Conservation (phyloP, 2,888 invertebrate species). For the Abrostola tripartita region DNA sequence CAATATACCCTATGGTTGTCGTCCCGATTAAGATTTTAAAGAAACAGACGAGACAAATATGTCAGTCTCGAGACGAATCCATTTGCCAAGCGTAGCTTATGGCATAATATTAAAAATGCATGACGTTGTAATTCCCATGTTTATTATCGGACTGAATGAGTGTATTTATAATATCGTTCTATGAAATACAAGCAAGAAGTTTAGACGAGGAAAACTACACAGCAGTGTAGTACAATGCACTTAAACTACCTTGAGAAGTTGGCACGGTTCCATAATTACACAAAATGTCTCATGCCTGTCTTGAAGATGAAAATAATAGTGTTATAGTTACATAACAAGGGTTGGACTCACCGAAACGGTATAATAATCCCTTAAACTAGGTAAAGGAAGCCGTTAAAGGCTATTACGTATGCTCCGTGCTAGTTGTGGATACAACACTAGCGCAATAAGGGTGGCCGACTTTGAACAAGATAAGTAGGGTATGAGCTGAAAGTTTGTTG, state of each 20-base stretch:
- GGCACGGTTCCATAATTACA: slow-evolving; percentile 47
- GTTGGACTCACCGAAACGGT: slow-evolving; percentile 29
- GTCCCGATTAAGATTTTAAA: not conserved
- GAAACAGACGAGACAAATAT: not conserved
- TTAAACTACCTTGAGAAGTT: slow-evolving; percentile 47
- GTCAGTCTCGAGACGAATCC: not conserved
- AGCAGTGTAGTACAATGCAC: slow-evolving; percentile 49
- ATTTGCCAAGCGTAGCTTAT: not conserved
- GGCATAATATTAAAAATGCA: not conserved
- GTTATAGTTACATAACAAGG: slow-evolving; percentile 46
- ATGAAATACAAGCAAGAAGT: not conserved
- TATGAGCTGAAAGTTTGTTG: slow-evolving; percentile 30
- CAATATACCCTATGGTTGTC: not conserved
- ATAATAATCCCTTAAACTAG: slow-evolving; percentile 40
- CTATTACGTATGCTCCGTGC: slow-evolving; percentile 27
- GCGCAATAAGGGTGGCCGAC: slow-evolving; percentile 18
- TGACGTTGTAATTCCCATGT: not conserved
- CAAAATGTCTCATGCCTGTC: slow-evolving; percentile 34
- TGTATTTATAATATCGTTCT: not conserved
- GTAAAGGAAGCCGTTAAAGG: slow-evolving; percentile 44
- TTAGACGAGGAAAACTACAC: slow-evolving; percentile 19
- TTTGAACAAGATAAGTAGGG: slow-evolving; percentile 38
- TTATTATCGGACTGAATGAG: slow-evolving; percentile 1
- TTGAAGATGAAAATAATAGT: slow-evolving; percentile 36
- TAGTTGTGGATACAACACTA: slow-evolving; percentile 10